These are phyloP conservation scores for Megaceryle torquata DNA, from an alignment of 2,113 vertebrate species.

Conservation along the genomic window DNA sequence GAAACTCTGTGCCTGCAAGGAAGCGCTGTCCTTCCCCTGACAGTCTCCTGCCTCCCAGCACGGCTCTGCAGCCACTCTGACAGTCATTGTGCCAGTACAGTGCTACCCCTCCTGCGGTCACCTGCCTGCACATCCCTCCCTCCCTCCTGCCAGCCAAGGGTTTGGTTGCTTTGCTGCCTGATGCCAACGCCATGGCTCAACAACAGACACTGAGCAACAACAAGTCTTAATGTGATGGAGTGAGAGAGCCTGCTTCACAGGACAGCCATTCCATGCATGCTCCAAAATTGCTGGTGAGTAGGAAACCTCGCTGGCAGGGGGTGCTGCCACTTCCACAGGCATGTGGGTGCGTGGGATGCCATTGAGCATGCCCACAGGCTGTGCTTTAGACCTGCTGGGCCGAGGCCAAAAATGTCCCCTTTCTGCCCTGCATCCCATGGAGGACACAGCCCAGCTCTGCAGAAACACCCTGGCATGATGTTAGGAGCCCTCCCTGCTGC, in stretches of 20 bases:
- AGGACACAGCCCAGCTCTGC: background rate
- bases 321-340: background rate
- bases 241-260: background rate
- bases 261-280: background rate
- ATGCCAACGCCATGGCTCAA: fast-evolving
- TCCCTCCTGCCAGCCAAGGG: background rate
- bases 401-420: background rate
- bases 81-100: background rate
- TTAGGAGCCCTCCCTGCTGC: background rate
- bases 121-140: background rate
- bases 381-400: background rate
- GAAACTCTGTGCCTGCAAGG: background rate
- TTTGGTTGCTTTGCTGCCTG: fast-evolving
- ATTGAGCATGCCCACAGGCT: background rate
- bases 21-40: background rate
- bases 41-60: background rate
- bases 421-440: background rate
- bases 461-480: background rate
- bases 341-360: background rate
- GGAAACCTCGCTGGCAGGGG: background rate
- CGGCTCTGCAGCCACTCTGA: background rate
- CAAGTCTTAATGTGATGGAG: background rate
- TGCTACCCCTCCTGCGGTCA: background rate
- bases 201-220: background rate
- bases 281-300: fast-evolving